These are phyloP conservation scores for Xestobium rufovillosum DNA, from an alignment of 2,888 invertebrate genomes.

Conservation along the genomic window DNA sequence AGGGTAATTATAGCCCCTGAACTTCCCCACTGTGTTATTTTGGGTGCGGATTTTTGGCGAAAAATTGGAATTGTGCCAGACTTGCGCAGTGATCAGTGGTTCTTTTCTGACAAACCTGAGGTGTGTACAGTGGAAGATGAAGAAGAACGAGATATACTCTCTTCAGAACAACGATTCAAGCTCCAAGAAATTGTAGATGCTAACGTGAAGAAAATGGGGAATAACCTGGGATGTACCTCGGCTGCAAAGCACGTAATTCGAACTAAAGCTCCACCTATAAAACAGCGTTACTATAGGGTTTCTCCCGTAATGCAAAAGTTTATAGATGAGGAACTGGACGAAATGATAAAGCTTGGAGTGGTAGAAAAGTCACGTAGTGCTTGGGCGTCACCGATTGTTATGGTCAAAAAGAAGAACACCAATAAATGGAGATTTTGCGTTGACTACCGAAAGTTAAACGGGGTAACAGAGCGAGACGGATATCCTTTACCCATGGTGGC, in stretches of 20 bases:
- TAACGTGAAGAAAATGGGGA: too few species aligned
- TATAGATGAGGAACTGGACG: slow-evolving; percentile 16
- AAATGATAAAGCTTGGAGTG: slow-evolving; percentile 6
- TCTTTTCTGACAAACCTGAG: slow-evolving; percentile 7
- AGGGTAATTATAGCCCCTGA: slow-evolving; percentile 10
- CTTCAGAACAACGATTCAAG: too few species aligned
- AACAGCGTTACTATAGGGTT: slow-evolving; percentile 8
- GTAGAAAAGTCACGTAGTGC: too few species aligned
- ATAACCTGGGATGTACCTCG: too few species aligned
- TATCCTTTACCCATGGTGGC: slow-evolving; percentile 25
- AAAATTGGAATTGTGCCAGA: slow-evolving; percentile 11
- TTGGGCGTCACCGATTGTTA: too few species aligned
- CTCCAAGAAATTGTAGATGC: too few species aligned
- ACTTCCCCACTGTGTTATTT: slow-evolving; percentile 7
- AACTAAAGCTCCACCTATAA: too few species aligned
- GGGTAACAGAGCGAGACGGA: slow-evolving; percentile 17
- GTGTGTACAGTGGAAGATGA: too few species aligned
- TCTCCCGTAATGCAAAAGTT: slow-evolving; percentile 9
- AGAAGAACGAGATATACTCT: too few species aligned
- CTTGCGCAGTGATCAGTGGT: slow-evolving; percentile 8
- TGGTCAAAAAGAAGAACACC: too few species aligned
- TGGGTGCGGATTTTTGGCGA: slow-evolving; percentile 1
- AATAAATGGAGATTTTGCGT: slow-evolving; percentile 21
- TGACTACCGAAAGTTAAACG: slow-evolving; percentile 21
- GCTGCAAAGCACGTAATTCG: too few species aligned